Conservation (phyloP, 2,113 vertebrate genomes). For the Chauna torquata region DNA sequence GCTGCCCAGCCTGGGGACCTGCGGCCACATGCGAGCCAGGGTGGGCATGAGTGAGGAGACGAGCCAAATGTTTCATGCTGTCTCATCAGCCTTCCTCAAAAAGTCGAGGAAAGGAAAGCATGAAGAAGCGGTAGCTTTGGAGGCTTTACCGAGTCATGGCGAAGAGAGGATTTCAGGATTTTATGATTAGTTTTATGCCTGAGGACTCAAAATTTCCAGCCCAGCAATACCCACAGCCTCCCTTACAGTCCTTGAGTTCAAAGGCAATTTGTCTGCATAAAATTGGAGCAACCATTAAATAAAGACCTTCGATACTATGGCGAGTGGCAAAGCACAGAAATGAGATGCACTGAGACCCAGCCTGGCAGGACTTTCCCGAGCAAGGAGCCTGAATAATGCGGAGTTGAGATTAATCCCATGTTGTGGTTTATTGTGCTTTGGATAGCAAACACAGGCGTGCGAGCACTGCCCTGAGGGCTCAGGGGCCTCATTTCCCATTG, state of each 20-base stretch:
- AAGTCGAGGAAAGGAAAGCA: background rate
- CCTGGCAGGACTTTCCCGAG: background rate
- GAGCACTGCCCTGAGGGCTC: background rate
- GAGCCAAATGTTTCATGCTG: background rate
- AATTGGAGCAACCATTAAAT: background rate
- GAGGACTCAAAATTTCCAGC: background rate
- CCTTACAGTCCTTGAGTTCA: background rate
- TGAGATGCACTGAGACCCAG: background rate
- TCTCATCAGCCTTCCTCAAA: background rate
- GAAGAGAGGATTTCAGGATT: background rate
- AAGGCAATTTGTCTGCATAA: slow-evolving; percentile 9
- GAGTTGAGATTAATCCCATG: background rate
- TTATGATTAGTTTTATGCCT: background rate
- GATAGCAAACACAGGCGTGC: background rate
- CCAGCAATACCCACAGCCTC: background rate
- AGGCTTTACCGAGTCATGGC: background rate
- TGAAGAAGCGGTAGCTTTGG: background rate
- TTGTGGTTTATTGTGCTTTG: background rate
- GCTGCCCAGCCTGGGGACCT: background rate
- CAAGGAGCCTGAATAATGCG: background rate
- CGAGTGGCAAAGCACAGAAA: background rate
- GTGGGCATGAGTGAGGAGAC: background rate
- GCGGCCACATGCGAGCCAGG: rapidly evolving
- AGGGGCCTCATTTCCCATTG: background rate
- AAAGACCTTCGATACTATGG: background rate